Evolutionary conservation across 2,888 invertebrate species (phyloP).

Genomic region (Drosophila paracracens): DNA sequence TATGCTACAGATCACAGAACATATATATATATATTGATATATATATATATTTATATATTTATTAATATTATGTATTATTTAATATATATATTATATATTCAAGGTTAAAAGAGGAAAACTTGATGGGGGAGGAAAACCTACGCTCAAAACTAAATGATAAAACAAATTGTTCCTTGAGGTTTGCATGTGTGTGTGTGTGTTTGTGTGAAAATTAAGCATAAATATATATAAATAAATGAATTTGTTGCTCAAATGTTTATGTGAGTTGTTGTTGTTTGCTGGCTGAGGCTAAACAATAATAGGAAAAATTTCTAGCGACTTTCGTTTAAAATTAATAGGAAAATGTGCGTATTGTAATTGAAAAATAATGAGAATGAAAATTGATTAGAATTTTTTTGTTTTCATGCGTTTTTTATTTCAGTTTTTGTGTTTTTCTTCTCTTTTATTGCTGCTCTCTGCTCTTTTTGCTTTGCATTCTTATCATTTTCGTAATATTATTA

Average conservation of each 20-base stretch:
- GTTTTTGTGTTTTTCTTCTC: constrained; percentile 16
- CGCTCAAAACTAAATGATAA: constrained; percentile 42
- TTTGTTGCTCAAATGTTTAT: constrained; percentile 46
- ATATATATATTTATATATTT: constrained; percentile 53
- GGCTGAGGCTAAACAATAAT: constrained; percentile 63
- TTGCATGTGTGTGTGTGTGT: constrained; percentile 46
- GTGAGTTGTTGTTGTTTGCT: constrained; percentile 43
- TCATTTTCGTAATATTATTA: constrained; percentile 54
- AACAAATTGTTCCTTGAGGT: constrained; percentile 58
- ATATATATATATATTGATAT: constrained; percentile 73
- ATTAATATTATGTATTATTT: constrained; percentile 61
- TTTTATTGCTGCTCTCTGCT: constrained; percentile 54
- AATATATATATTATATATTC: constrained; percentile 58
- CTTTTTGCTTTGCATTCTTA: constrained; percentile 65
- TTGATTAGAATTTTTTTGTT: constrained; percentile 32
- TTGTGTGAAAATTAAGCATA: constrained; percentile 49
- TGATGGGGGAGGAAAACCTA: constrained; percentile 12
- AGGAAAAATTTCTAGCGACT: constrained; percentile 68
- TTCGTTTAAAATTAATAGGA: constrained; percentile 78
- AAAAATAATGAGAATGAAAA: constrained; percentile 60
- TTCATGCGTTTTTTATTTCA: constrained; percentile 24
- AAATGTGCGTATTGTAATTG: constrained; percentile 38
- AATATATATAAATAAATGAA: constrained; percentile 73
- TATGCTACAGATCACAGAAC: constrained; percentile 85
- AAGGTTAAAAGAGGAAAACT: constrained; percentile 54